These are phyloP conservation scores for Rhopalosiphum padi DNA, from an alignment of 1,140 invertebrate genomes.

Conservation along the genomic window DNA sequence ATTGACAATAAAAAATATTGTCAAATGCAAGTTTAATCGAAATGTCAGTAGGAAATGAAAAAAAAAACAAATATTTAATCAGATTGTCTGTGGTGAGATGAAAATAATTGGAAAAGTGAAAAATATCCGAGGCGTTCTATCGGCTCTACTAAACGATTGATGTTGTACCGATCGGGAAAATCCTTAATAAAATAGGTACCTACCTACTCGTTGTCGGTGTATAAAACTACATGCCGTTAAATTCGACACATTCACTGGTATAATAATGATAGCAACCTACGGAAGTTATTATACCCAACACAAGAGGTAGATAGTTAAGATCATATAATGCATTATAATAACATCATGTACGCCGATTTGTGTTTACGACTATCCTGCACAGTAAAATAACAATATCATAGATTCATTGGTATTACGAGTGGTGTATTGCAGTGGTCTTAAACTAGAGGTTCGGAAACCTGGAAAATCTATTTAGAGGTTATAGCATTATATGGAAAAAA, in stretches of 20 bases:
- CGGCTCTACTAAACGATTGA: background rate
- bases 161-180: background rate
- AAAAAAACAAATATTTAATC: constrained; percentile 25
- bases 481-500: too few species aligned
- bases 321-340: background rate
- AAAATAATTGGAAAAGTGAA: background rate
- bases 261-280: background rate
- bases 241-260: background rate
- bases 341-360: background rate
- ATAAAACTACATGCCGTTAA: background rate
- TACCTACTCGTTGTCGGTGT: background rate
- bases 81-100: background rate
- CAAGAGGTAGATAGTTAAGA: background rate
- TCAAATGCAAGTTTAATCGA: constrained; percentile 21
- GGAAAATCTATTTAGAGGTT: too few species aligned
- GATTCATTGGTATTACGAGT: too few species aligned
- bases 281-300: background rate
- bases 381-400: background rate
- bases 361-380: background rate
- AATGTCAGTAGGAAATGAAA: background rate
- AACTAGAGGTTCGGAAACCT: background rate
- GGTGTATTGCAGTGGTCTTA: background rate
- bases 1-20: constrained; percentile 8
- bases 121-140: background rate
- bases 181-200: background rate